These are phyloP conservation scores for Drosophila lacicola DNA, from an alignment of 2,888 invertebrate species.

Conservation along the genomic window DNA sequence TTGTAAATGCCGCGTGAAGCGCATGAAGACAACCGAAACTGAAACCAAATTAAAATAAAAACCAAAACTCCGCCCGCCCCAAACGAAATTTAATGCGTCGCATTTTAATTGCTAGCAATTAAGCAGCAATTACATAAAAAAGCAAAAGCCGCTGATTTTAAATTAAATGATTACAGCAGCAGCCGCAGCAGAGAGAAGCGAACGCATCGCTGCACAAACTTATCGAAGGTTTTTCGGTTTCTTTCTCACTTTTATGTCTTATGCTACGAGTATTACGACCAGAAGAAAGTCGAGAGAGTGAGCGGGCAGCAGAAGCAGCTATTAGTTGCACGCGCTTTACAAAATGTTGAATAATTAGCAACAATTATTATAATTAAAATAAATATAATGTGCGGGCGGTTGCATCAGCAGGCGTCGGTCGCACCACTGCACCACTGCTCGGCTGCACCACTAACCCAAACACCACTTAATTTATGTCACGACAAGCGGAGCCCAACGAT, in stretches of 20 bases:
- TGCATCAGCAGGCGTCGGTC: constrained; percentile 57
- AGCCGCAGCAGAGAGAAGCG: constrained; percentile 18
- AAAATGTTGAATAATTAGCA: constrained; percentile 76
- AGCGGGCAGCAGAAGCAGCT: constrained; percentile 5
- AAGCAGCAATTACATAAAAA: constrained; percentile 76
- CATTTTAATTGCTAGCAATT: constrained; percentile 76
- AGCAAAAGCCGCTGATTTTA: constrained; percentile 63
- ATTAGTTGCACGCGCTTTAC: constrained; percentile 70
- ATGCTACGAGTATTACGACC: constrained; percentile 4
- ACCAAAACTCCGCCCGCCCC: constrained; percentile 32
- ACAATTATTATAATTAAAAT: constrained; percentile 75
- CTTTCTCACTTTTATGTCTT: constrained; percentile 7
- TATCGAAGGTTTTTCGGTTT: constrained; percentile 41
- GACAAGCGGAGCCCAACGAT: constrained; percentile 46
- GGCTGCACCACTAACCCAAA: constrained; percentile 57
- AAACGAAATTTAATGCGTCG: constrained; percentile 54
- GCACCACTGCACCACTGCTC: constrained; percentile 59
- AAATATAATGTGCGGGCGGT: constrained; percentile 57
- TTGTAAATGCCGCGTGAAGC: constrained; percentile 15
- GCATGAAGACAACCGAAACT: constrained; percentile 3
- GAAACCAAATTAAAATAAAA: constrained; percentile 9
- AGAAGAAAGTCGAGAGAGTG: constrained; percentile 43
- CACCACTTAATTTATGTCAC: constrained; percentile 72
- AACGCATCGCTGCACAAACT: constrained; percentile 64
- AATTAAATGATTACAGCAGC: constrained; percentile 77